These are phyloP conservation scores for Epistrophella euchroma DNA, from an alignment of 2,888 invertebrate genomes.

Conservation along the genomic window DNA sequence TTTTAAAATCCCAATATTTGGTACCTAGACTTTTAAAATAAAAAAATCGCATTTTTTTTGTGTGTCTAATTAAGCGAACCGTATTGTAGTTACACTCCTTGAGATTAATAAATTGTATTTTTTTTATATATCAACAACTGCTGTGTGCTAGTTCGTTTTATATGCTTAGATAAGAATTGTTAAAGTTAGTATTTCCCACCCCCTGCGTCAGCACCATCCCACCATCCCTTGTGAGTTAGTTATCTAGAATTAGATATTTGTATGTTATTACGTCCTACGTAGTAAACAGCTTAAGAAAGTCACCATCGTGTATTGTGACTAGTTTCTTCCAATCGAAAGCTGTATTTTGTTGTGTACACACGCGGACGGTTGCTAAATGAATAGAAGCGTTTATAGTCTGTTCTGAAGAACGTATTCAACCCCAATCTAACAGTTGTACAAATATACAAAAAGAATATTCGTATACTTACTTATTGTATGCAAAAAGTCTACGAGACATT, in stretches of 20 bases:
- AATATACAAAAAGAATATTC: background rate
- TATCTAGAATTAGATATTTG: background rate
- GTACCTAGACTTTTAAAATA: too few species aligned
- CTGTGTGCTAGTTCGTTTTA: constrained; percentile 61
- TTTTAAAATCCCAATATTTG: too few species aligned
- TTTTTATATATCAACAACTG: constrained; percentile 53
- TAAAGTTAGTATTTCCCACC: constrained; percentile 30
- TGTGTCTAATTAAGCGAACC: background rate
- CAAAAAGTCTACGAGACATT: constrained; percentile 36
- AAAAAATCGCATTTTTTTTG: background rate
- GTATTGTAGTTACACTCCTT: constrained; percentile 25
- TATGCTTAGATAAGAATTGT: constrained; percentile 68
- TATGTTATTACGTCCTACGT: background rate
- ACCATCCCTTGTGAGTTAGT: constrained; percentile 19
- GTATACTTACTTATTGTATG: background rate
- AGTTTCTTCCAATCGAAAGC: constrained; percentile 62
- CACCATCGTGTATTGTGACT: constrained; percentile 20
- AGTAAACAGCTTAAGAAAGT: constrained; percentile 1
- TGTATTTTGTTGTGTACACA: constrained; percentile 56
- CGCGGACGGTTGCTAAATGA: constrained; percentile 41
- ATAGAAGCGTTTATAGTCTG: constrained; percentile 33
- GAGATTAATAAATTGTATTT: constrained; percentile 64
- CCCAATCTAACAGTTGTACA: constrained; percentile 11
- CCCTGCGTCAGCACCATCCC: constrained; percentile 1
- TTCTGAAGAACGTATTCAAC: background rate